Conservation (phyloP, 2,888 invertebrate species). For the Apeira syringaria region DNA sequence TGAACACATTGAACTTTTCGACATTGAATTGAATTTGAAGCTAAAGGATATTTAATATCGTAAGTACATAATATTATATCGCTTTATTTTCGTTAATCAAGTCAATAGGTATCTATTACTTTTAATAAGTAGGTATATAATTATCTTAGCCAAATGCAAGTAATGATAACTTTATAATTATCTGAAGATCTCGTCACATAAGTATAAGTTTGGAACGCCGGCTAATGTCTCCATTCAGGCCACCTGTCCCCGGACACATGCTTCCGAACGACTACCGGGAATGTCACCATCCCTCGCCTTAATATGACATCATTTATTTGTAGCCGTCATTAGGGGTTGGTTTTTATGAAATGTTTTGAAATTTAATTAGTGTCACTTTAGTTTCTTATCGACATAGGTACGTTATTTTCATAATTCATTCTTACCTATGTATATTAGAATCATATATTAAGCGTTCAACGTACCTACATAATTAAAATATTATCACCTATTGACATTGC, state of each 20-base stretch:
- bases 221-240: slow-evolving; percentile 10
- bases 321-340: slow-evolving; percentile 5
- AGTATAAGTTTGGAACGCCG: background rate
- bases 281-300: slow-evolving; percentile 9
- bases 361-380: slow-evolving; percentile 13
- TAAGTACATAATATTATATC: no score
- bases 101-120: no score
- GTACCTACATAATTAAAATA: no score
- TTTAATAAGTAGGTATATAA: no score
- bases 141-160: background rate
- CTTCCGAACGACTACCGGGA: slow-evolving; percentile 4
- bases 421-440: no score
- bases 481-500: no score
- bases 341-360: slow-evolving; percentile 6
- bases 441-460: no score
- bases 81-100: no score
- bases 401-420: no score
- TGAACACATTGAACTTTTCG: no score
- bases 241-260: slow-evolving; percentile 16
- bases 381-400: background rate
- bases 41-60: no score
- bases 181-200: background rate
- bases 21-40: no score
- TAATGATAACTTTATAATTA: background rate
- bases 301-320: background rate